Evolutionary conservation across 2,113 vertebrate genomes (phyloP).

Genomic region (Chaetodon auriga): DNA sequence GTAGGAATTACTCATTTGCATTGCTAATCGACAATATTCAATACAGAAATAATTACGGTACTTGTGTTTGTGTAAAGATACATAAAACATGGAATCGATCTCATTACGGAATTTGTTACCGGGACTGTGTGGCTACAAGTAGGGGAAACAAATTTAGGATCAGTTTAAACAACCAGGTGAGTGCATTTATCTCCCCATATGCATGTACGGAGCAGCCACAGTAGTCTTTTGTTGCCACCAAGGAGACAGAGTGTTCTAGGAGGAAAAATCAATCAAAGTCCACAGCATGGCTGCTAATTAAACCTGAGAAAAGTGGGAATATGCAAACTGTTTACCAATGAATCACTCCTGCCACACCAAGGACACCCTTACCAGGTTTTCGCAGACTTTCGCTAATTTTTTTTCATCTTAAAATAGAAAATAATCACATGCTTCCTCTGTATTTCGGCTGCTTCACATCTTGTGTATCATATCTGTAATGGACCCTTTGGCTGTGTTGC

Average conservation of each 20-base stretch:
- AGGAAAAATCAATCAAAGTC: slow-evolving; percentile 71
- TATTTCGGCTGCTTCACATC: slow-evolving; percentile 8
- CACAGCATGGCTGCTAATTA: slow-evolving; percentile 64
- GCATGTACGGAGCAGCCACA: slow-evolving; percentile 20
- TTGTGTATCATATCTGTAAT: slow-evolving; percentile 24
- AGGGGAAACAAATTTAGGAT: slow-evolving; percentile 10
- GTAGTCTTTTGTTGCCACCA: slow-evolving; percentile 32
- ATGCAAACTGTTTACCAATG: slow-evolving; percentile 63
- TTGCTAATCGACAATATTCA: background rate
- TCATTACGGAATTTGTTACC: background rate
- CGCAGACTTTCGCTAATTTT: slow-evolving; percentile 19
- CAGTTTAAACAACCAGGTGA: slow-evolving; percentile 16
- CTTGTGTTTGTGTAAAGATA: background rate
- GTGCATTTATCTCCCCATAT: slow-evolving; percentile 43
- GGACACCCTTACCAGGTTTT: slow-evolving; percentile 32
- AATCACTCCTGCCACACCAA: slow-evolving; percentile 46
- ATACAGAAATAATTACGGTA: background rate
- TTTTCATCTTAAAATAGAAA: slow-evolving; percentile 27
- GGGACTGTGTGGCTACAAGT: background rate
- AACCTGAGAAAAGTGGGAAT: slow-evolving; percentile 62
- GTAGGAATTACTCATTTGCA: background rate
- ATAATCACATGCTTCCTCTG: background rate
- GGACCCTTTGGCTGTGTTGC: slow-evolving; percentile 9
- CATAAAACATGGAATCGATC: background rate
- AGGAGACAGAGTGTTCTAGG: slow-evolving; percentile 40